phyloP scores from a whole-genome alignment of 2,888 invertebrate genomes.

The Phania funesta region DNA sequence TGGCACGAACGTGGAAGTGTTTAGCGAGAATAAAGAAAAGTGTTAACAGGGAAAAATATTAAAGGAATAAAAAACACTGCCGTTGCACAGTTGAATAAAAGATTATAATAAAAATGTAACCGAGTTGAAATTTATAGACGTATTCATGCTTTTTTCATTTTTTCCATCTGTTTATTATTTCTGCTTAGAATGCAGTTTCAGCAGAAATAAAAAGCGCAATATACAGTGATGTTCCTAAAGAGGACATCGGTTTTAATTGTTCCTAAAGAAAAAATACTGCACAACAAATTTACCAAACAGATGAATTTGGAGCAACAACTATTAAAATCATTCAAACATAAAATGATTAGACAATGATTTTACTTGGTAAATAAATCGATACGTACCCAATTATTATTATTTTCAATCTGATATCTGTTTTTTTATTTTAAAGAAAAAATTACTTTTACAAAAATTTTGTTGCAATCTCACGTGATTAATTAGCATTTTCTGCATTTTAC shows the following conservation, averaged over 20 bases:
- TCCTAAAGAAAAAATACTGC: not conserved
- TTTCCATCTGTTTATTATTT: conserved; percentile 20
- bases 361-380: too few species aligned
- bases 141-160: conserved; percentile 3
- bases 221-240: not conserved
- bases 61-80: conserved; percentile 3
- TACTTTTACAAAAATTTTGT: too few species aligned
- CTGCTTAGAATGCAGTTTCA: conserved; percentile 11
- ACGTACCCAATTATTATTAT: too few species aligned
- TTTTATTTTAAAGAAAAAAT: too few species aligned
- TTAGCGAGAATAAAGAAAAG: conserved; percentile 34
- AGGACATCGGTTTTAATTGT: not conserved
- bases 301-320: too few species aligned
- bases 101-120: conserved; percentile 59
- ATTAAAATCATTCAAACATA: too few species aligned
- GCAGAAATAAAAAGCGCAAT: not conserved
- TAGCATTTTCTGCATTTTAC: too few species aligned
- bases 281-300: too few species aligned
- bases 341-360: too few species aligned
- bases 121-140: conserved; percentile 60
- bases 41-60: conserved; percentile 32
- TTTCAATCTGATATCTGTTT: too few species aligned
- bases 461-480: too few species aligned
- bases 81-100: conserved; percentile 49
- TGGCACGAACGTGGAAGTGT: conserved; percentile 31